These are phyloP conservation scores for Andrena camellia DNA, from an alignment of 2,888 invertebrate genomes.

Conservation along the genomic window DNA sequence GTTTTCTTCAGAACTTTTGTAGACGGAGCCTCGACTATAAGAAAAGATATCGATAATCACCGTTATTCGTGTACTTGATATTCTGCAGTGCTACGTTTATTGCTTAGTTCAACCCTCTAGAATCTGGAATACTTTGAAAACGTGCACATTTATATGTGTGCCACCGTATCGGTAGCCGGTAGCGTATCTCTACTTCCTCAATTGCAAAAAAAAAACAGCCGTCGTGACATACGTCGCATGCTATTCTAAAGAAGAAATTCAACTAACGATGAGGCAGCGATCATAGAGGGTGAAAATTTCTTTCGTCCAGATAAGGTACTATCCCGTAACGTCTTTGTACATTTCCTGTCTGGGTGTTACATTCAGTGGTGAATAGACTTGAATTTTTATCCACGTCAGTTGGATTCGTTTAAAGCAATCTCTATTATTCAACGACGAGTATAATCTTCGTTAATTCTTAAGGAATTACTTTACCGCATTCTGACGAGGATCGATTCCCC, in stretches of 20 bases:
- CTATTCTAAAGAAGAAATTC: constrained; percentile 43
- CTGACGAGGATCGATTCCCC: background rate
- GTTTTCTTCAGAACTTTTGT: background rate
- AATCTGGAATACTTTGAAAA: constrained; percentile 11
- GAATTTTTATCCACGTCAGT: background rate
- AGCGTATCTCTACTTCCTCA: constrained; percentile 25
- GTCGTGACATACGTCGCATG: background rate
- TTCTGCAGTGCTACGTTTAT: constrained; percentile 40
- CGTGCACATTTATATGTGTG: constrained; percentile 19
- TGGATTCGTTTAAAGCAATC: too few species aligned
- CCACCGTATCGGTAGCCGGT: background rate
- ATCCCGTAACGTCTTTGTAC: background rate
- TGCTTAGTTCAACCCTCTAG: constrained; percentile 27
- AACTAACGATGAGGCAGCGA: constrained; percentile 22
- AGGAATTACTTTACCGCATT: too few species aligned
- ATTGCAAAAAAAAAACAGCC: background rate
- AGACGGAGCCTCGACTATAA: background rate
- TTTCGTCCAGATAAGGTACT: background rate
- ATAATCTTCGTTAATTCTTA: too few species aligned
- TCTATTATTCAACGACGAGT: too few species aligned
- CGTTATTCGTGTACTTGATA: background rate
- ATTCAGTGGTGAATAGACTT: background rate
- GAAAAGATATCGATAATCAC: constrained; percentile 6
- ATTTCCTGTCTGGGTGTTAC: too few species aligned
- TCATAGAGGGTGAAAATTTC: constrained; percentile 6